Evolutionary conservation across 1,140 invertebrate species (phyloP).

Genomic region (Dinothrombium tinctorium): DNA sequence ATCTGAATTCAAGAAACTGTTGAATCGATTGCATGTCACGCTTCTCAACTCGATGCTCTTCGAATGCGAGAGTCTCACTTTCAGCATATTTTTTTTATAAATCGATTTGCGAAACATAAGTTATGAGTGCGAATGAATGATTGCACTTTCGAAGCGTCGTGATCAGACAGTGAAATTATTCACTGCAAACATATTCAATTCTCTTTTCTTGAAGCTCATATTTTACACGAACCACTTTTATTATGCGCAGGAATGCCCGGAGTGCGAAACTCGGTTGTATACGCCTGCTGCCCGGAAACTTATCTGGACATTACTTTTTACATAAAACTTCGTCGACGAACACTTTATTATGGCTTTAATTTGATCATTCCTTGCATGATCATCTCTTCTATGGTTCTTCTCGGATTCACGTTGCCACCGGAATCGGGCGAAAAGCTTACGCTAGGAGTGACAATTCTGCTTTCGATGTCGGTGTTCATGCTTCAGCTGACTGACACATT

Average conservation of each 20-base stretch:
- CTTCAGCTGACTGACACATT: slow-evolving; percentile 54
- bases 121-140: too few species aligned
- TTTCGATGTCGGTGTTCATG: slow-evolving; percentile 97
- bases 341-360: slow-evolving; percentile 99
- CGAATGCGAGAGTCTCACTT: too few species aligned
- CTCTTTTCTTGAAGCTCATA: too few species aligned
- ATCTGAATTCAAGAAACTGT: too few species aligned
- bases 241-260: slow-evolving; percentile 84
- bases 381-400: slow-evolving; percentile 85
- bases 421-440: slow-evolving; percentile 98
- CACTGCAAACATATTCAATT: too few species aligned
- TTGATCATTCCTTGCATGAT: slow-evolving; percentile 97
- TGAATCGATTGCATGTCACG: too few species aligned
- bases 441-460: slow-evolving; percentile 94
- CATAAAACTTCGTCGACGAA: slow-evolving; percentile 86
- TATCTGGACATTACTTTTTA: slow-evolving; percentile 96
- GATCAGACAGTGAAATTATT: too few species aligned
- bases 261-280: slow-evolving; percentile 69
- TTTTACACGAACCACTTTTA: too few species aligned
- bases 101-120: too few species aligned
- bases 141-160: too few species aligned
- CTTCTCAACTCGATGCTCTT: too few species aligned
- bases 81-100: too few species aligned
- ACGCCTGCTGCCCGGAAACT: slow-evolving; percentile 80
- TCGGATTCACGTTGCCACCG: slow-evolving; percentile 92